Evolutionary conservation across 1,140 invertebrate genomes (phyloP).

Genomic region (Drosophila bocki): DNA sequence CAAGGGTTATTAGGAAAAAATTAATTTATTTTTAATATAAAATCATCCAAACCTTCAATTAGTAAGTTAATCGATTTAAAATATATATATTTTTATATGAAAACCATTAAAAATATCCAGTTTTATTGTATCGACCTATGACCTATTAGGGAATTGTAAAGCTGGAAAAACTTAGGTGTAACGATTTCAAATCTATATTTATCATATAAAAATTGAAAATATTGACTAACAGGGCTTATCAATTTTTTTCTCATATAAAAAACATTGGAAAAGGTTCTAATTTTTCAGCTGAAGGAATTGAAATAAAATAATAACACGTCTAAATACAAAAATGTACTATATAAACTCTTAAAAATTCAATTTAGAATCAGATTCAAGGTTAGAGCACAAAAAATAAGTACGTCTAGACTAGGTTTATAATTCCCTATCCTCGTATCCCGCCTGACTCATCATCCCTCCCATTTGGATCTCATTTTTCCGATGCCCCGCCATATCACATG

Average conservation of each 20-base stretch:
- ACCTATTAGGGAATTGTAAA: not conserved
- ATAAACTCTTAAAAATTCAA: not conserved
- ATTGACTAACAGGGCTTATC: too few relatives aligned
- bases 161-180: not conserved
- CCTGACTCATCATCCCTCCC: constrained; percentile 1
- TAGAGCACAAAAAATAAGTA: too few relatives aligned
- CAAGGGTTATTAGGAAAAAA: not conserved
- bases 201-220: not conserved
- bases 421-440: not conserved
- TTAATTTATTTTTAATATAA: not conserved
- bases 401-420: too few relatives aligned
- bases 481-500: constrained; percentile 18
- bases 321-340: not conserved
- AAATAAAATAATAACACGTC: too few relatives aligned
- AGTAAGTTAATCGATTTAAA: not conserved
- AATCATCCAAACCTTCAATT: not conserved
- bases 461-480: constrained; percentile 11
- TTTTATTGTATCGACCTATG: not conserved
- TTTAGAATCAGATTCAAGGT: not conserved
- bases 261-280: too few relatives aligned
- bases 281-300: not conserved
- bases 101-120: too few relatives aligned
- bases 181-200: not conserved
- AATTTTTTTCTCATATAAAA: too few relatives aligned
- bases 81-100: not conserved